Conservation (phyloP, 2,888 invertebrate genomes). For the Eurytoma californica region DNA sequence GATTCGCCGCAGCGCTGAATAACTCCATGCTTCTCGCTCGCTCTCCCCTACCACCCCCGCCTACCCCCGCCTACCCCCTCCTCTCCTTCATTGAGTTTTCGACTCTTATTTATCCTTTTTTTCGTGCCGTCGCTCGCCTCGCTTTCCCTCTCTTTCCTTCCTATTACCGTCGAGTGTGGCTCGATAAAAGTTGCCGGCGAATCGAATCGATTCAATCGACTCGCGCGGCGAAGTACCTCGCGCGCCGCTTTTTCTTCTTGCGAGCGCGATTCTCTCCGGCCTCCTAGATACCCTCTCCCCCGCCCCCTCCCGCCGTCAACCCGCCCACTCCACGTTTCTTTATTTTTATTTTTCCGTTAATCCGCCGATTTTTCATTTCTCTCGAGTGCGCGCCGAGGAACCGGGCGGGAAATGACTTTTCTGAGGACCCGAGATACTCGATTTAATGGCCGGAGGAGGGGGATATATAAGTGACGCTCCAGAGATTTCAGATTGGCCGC, state of each 20-base stretch:
- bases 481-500: slow-evolving; percentile 35
- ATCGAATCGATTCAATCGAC: slow-evolving; percentile 50
- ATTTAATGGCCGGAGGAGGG: slow-evolving; percentile 21
- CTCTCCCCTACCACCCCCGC: slow-evolving; percentile 15
- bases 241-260: not conserved
- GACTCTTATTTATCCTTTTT: slow-evolving; percentile 58
- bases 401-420: slow-evolving; percentile 49
- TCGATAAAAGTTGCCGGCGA: slow-evolving; percentile 40
- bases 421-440: slow-evolving; percentile 10
- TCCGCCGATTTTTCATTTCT: slow-evolving; percentile 51
- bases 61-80: slow-evolving; percentile 9
- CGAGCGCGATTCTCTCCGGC: not conserved
- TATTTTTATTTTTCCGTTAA: slow-evolving; percentile 43
- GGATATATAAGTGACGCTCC: not conserved
- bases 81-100: slow-evolving; percentile 52
- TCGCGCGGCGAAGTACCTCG: slow-evolving; percentile 7
- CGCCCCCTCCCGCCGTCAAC: no score
- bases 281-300: not conserved
- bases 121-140: slow-evolving; percentile 13
- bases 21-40: slow-evolving; percentile 50
- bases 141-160: slow-evolving; percentile 44
- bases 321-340: not conserved
- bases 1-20: slow-evolving; percentile 62
- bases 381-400: slow-evolving; percentile 31
- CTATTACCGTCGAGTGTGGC: slow-evolving; percentile 51